A percentile compares a stretch with the other conserved stretches of the same genome.
Conservation (phyloP, 2,113 vertebrate species). For the Gnathonemus longibarbis region DNA sequence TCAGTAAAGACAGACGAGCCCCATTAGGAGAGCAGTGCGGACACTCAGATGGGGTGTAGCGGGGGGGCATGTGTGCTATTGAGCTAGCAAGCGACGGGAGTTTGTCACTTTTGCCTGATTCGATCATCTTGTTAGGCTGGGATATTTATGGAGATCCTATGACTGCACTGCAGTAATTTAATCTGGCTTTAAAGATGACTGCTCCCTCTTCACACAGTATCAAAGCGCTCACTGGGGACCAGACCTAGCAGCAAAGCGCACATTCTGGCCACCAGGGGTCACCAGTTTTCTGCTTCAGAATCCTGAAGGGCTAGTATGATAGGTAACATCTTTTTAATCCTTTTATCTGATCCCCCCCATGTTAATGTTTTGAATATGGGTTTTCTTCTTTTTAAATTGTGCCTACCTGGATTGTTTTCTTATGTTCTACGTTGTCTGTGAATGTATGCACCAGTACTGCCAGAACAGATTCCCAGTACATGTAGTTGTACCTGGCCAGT, state of each 20-base stretch:
- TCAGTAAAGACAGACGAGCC: not conserved
- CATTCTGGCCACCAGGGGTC: constrained; percentile 18
- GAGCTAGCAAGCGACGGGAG: not conserved
- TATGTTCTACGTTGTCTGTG: not conserved
- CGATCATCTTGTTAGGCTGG: not conserved
- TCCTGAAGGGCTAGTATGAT: not conserved
- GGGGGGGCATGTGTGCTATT: not conserved
- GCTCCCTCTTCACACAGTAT: not conserved
- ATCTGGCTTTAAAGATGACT: not conserved
- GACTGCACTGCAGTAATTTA: constrained; percentile 1
- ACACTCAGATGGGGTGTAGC: not conserved
- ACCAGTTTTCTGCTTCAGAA: not conserved
- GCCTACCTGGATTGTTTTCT: not conserved
- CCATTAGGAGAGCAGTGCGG: not conserved
- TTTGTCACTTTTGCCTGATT: not conserved
- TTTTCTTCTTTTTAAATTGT: not conserved
- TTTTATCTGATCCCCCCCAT: not conserved
- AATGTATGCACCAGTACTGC: not conserved
- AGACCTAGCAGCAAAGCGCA: not conserved
- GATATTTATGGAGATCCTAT: constrained; percentile 18
- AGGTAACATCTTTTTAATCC: not conserved
- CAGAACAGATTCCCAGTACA: not conserved
- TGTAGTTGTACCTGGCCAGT: not conserved
- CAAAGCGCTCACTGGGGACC: not conserved
- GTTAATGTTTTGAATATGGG: not conserved